Conservation (phyloP, 2,113 vertebrate genomes). For the Rhombomys opimus region DNA sequence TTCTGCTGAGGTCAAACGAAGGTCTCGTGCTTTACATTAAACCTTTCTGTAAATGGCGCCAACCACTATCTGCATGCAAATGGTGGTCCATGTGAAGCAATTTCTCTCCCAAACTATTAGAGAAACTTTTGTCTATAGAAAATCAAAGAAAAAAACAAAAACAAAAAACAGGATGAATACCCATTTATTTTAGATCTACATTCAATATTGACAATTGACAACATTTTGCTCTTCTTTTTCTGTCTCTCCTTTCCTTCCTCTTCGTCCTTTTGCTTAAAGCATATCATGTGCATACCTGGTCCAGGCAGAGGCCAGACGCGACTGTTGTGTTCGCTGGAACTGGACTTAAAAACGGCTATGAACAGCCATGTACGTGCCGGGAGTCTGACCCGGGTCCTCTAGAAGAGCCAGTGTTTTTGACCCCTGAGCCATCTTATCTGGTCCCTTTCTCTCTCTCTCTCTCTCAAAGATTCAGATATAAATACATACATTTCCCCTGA, state of each 20-base stretch:
- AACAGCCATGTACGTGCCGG: not conserved
- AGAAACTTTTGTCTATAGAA: slow-evolving; percentile 31
- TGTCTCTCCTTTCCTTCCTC: not conserved
- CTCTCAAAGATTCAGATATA: not conserved
- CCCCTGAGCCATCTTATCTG: not conserved
- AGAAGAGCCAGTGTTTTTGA: not conserved
- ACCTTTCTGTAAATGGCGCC: slow-evolving; percentile 18
- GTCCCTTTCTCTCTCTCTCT: not conserved
- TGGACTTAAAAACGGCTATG: not conserved
- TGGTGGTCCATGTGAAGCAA: not conserved
- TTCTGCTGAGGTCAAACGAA: slow-evolving; percentile 12
- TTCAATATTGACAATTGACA: not conserved
- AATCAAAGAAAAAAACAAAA: not conserved
- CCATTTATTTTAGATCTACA: slow-evolving; percentile 16
- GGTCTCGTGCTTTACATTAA: slow-evolving; percentile 31
- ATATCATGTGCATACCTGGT: not conserved
- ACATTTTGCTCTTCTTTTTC: slow-evolving; percentile 20
- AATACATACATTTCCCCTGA: not conserved
- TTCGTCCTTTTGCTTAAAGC: not conserved
- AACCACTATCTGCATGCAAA: not conserved
- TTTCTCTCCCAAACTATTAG: not conserved
- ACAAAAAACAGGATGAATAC: not conserved
- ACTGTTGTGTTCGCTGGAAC: not conserved
- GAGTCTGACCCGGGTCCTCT: not conserved
- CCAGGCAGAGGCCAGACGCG: not conserved